Base-by-base conservation (phyloP, 2,113 vertebrate genomes). In the Uria lomvia region DNA sequence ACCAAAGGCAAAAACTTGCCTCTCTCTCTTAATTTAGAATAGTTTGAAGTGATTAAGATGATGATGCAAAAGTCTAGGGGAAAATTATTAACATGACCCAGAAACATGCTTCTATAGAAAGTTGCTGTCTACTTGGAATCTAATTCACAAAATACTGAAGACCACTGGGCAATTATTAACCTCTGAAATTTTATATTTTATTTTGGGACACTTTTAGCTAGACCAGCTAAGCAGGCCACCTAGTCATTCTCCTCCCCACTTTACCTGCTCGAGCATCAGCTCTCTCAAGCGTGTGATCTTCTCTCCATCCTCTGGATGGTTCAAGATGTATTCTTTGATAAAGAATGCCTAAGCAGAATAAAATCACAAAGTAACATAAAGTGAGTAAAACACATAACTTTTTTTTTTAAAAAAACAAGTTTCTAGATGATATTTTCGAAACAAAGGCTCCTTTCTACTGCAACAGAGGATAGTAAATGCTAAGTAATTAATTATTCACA, bases 201-300 rank as follows among this genome's bases (percentile, higher is more conserved):
- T 77, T 8, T 82, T 30, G 22, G 15, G 40, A 47, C 22, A 23
- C 27, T 81, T 60, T 60, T 22, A 60, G 23, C 24, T 50, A 75
- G 36, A 70, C 76, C 11, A 82, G 29, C 50, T 20, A 16, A 94
- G 20, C 15, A 91, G 50, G n/a, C 17, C 13, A 76, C 49, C n/a
- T 32, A 29, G 21, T 22, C n/a, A 45, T 22, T 36, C 13, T 78
- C 60, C 74, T 70, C 21, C 40, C 14, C 24, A 23, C 77, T 98
- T 94, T 96, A 99, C 99, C 99, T 99, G 99, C 75, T 99, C 99
- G 1, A 99, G 99, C 99, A 99, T 99, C 88, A 99, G 98, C 80
- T 99, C 99, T 95, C 99, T 98, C 83, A 99, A 98, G 30, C 99
- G 98, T 43, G 99, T 98, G 43, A 99, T 99, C 97, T 99, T 99